These are phyloP conservation scores for Drosophila eugracilis DNA, from an alignment of 1,140 invertebrate species.

Conservation along the genomic window DNA sequence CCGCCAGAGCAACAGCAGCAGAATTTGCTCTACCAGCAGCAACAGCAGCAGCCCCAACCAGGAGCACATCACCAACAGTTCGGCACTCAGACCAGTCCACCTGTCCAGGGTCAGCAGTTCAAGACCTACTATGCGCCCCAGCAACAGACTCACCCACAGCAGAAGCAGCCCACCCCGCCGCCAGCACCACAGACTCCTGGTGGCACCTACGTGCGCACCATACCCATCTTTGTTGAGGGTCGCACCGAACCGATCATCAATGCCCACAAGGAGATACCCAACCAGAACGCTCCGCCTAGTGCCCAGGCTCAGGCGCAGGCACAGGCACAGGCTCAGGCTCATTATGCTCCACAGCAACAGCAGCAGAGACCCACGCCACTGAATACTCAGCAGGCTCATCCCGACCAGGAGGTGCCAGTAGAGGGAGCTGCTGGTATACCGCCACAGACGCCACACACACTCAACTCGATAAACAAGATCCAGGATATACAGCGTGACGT, in stretches of 20 bases:
- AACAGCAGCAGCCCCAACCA: conserved; percentile 72
- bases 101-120: conserved; percentile 50
- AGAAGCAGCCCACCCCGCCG: conserved; percentile 77
- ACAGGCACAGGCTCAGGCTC: conserved; percentile 64
- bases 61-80: conserved; percentile 56
- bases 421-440: conserved; percentile 56
- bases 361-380: conserved; percentile 75
- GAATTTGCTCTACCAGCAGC: conserved; percentile 86
- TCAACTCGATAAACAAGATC: conserved; percentile 91
- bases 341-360: conserved; percentile 43
- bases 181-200: conserved; percentile 75
- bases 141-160: conserved; percentile 76
- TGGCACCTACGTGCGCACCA: conserved; percentile 88
- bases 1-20: conserved; percentile 78
- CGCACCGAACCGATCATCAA: conserved; percentile 90
- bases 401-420: conserved; percentile 44
- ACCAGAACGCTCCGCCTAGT: conserved; percentile 77
- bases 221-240: conserved; percentile 95
- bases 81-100: conserved; percentile 76
- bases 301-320: conserved; percentile 84
- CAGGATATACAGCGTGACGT: conserved; percentile 93
- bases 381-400: conserved; percentile 81
- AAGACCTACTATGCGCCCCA: conserved; percentile 71
- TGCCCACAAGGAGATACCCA: conserved; percentile 85
- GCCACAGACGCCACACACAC: conserved; percentile 85